These are phyloP conservation scores for Girardinichthys multiradiatus DNA, from an alignment of 2,113 vertebrate genomes.

Conservation along the genomic window DNA sequence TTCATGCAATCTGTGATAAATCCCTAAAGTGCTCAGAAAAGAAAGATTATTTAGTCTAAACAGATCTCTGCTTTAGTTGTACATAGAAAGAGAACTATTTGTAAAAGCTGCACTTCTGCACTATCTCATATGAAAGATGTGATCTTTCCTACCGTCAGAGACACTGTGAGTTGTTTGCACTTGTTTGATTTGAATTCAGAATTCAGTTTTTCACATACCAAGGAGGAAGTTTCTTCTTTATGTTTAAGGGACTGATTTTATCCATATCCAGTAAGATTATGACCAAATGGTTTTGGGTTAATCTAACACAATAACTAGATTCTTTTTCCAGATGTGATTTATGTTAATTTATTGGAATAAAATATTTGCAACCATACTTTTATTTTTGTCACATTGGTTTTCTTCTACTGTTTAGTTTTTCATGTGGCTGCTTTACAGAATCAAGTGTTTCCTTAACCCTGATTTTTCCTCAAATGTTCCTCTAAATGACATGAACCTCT, in stretches of 20 bases:
- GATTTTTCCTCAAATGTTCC: constrained; percentile 3
- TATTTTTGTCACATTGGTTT: background rate
- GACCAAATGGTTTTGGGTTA: constrained; percentile 61
- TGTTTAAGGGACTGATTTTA: constrained; percentile 42
- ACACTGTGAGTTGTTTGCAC: constrained; percentile 80
- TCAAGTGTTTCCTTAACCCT: constrained; percentile 4
- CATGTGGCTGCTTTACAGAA: background rate
- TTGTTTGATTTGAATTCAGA: constrained; percentile 53
- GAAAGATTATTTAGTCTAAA: constrained; percentile 46
- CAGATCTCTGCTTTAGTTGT: constrained; percentile 43
- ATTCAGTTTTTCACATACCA: constrained; percentile 50
- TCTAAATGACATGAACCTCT: background rate
- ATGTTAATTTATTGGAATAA: constrained; percentile 73
- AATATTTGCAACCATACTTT: constrained; percentile 38
- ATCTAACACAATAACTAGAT: constrained; percentile 47
- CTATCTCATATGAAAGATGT: constrained; percentile 65
- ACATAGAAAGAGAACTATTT: constrained; percentile 59
- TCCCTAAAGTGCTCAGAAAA: constrained; percentile 66
- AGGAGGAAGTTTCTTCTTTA: constrained; percentile 33
- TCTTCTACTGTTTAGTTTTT: background rate
- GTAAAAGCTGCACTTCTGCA: constrained; percentile 71
- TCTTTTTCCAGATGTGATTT: constrained; percentile 34
- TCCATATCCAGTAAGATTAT: constrained; percentile 51
- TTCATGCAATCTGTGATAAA: constrained; percentile 45
- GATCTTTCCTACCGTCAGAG: constrained; percentile 72